These are phyloP conservation scores for Agonopterix arenella DNA, from an alignment of 2,888 invertebrate genomes.

Conservation along the genomic window DNA sequence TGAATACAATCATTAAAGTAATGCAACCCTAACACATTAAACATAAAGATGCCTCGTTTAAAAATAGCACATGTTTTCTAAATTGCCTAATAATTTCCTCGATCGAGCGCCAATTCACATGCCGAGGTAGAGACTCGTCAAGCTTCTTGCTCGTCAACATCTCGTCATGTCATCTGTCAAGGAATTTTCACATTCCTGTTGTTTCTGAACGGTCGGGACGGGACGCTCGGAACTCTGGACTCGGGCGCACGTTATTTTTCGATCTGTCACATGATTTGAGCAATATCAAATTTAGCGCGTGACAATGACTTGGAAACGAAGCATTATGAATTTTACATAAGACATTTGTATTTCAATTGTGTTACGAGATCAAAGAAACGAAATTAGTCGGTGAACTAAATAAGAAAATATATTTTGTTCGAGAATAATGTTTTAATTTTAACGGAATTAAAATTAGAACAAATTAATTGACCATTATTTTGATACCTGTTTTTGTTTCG, in stretches of 20 bases:
- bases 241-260: conserved; percentile 33
- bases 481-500: no score
- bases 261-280: conserved; percentile 62
- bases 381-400: no score
- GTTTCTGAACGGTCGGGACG: conserved; percentile 22
- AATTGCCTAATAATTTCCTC: background rate
- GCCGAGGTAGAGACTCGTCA: conserved; percentile 4
- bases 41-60: no score
- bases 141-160: conserved; percentile 4
- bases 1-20: no score
- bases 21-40: no score
- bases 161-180: background rate
- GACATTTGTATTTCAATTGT: no score
- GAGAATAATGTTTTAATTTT: no score
- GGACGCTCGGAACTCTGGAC: conserved; percentile 9
- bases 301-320: conserved; percentile 7
- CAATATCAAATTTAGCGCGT: conserved; percentile 46
- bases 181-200: conserved; percentile 14
- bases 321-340: background rate
- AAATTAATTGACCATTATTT: no score
- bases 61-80: no score
- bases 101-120: conserved; percentile 4
- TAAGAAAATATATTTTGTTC: no score
- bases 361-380: no score
- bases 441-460: no score